Base-by-base conservation (phyloP, 2,797 vertebrate species). In the Periparus ater region DNA sequence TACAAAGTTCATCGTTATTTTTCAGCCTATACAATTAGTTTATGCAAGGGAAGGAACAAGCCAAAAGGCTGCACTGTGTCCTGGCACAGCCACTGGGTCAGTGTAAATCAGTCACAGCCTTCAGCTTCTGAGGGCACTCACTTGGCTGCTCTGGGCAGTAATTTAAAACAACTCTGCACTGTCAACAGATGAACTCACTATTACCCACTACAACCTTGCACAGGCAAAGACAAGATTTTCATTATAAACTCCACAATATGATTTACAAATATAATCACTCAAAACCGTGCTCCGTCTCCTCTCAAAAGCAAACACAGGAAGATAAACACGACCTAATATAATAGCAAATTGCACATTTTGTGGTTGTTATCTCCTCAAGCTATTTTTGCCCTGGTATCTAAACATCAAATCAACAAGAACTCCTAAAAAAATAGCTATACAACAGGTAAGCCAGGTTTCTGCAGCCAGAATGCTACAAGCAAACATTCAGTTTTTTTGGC, bases 41-140 rank as follows among this genome's bases (percentile, higher is more conserved):
- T 88, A 94, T 86, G 91, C 67, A 90, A 84, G 58, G 63, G 62
- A 80, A 94, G 74, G 80, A 94, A 93, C 47, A 78, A 65, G 60
- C 20, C 66, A 48, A 61, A 61, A 44, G 68, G 72, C 79, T 75
- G 40, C 27, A 13, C 70, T 8, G 6, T 25, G 47, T 32, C 48
- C 90, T 88, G 73, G 76, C 91, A 58, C 5, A 67, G 81, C 53
- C 74, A 17, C 25, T 10, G 66, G 53, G n/a, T 26, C 84, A 27
- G 40, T 13, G 23, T 48, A 76, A 66, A 73, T 79, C 85, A 70
- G 26, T 21, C 67, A 19, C 9, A 88, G 38, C 62, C 58, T 62
- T 45, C 81, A 74, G 8, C 36, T 81, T 66, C 67, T 30, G 34
- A 42, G 51, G 71, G 74, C 51, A 53, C 55, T 70, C 85, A n/a